A percentile compares a stretch with the other conserved stretches of the same genome.
Conservation (phyloP, 2,888 invertebrate species). For the Neoitamus cyanurus region DNA sequence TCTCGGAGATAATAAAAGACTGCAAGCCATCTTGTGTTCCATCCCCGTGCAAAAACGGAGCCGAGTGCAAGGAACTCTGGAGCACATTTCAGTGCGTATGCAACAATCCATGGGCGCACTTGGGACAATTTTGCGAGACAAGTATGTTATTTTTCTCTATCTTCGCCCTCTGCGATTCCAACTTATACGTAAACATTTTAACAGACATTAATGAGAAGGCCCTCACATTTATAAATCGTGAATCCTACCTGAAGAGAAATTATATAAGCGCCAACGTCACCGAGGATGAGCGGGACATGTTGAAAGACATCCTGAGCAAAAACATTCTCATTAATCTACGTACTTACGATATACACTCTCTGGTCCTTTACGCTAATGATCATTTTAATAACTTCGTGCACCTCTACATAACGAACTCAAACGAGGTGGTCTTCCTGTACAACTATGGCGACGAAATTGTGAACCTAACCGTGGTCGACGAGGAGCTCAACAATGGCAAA, state of each 20-base stretch:
- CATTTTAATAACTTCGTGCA: slow-evolving; percentile 94
- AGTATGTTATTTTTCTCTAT: slow-evolving; percentile 69
- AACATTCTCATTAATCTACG: slow-evolving; percentile 89
- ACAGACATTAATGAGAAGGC: slow-evolving; percentile 91
- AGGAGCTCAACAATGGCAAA: slow-evolving; percentile 81
- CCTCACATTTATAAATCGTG: slow-evolving; percentile 84
- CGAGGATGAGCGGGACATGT: slow-evolving; percentile 70
- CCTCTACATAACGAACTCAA: slow-evolving; percentile 82
- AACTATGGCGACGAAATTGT: slow-evolving; percentile 84
- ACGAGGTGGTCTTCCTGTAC: slow-evolving; percentile 84
- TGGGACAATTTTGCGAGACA: slow-evolving; percentile 88
- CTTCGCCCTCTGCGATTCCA: slow-evolving; percentile 18
- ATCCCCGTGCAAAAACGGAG: slow-evolving; percentile 92
- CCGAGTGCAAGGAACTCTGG: slow-evolving; percentile 91
- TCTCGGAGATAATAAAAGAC: slow-evolving; percentile 91
- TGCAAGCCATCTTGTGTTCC: slow-evolving; percentile 95
- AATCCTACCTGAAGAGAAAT: slow-evolving; percentile 83
- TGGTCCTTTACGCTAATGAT: slow-evolving; percentile 92
- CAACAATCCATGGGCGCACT: slow-evolving; percentile 92
- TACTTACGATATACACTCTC: slow-evolving; percentile 83
- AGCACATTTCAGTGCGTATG: slow-evolving; percentile 93
- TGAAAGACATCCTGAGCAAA: slow-evolving; percentile 81
- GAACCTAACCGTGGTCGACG: slow-evolving; percentile 80
- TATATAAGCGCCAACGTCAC: slow-evolving; percentile 76
- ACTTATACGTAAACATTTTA: slow-evolving; percentile 14